Percentiles rank a stretch among this genome's conserved stretches.
Conservation (phyloP, 2,888 invertebrate genomes). For the Polymixis flavicincta region DNA sequence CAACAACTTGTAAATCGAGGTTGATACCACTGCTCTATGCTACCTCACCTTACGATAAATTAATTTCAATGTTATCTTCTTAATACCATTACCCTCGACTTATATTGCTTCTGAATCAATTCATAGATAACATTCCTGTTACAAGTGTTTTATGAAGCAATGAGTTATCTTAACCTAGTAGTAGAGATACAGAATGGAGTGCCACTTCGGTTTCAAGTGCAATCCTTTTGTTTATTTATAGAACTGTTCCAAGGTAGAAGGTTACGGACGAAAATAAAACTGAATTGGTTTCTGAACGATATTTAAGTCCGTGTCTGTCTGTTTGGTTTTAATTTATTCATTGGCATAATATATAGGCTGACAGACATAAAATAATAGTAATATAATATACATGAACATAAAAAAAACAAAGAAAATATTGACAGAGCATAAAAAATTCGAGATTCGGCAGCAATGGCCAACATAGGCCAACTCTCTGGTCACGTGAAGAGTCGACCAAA, state of each 20-base stretch:
- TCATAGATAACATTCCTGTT: conserved; percentile 47
- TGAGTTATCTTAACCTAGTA: conserved; percentile 54
- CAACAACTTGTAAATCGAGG: too few species aligned
- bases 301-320: not conserved
- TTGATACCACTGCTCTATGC: too few species aligned
- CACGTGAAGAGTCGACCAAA: too few species aligned
- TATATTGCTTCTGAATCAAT: conserved; percentile 16
- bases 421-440: too few species aligned
- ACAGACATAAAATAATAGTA: too few species aligned
- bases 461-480: too few species aligned
- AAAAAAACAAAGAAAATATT: too few species aligned
- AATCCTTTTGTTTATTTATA: conserved; percentile 68
- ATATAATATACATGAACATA: too few species aligned
- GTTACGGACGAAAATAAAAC: conserved; percentile 51
- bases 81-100: conserved; percentile 11
- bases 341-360: too few species aligned
- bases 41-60: not conserved
- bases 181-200: conserved; percentile 39
- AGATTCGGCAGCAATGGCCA: too few species aligned
- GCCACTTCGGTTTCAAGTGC: conserved; percentile 62
- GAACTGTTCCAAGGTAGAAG: conserved; percentile 63
- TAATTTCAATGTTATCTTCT: not conserved
- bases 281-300: conserved; percentile 4
- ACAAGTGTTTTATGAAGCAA: conserved; percentile 47
- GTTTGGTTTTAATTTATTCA: too few species aligned